These are phyloP conservation scores for Engraulis encrasicolus DNA, from an alignment of 2,113 vertebrate species.

Conservation along the genomic window DNA sequence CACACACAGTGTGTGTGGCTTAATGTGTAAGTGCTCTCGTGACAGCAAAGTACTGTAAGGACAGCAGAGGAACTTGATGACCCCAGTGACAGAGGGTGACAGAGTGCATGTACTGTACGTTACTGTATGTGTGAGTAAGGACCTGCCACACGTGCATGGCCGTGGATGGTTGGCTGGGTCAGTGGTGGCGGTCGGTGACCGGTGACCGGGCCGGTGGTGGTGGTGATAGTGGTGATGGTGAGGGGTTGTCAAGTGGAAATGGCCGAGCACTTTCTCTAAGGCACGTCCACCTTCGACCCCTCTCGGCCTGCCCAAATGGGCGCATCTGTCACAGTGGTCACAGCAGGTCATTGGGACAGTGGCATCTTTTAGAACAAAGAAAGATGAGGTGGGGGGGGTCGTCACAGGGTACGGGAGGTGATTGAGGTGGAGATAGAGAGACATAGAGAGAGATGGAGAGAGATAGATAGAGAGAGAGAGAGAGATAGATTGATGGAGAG, in stretches of 20 bases:
- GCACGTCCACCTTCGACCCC: not conserved
- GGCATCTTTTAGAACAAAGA: not conserved
- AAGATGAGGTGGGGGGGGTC: no score
- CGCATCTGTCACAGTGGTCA: not conserved
- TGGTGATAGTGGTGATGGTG: not conserved
- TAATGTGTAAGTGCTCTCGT: no score
- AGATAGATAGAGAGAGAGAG: slow-evolving; percentile 36
- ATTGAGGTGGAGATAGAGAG: not conserved
- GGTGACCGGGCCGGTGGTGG: not conserved
- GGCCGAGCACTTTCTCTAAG: not conserved
- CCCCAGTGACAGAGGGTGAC: no score
- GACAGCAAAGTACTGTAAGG: no score
- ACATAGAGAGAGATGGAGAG: not conserved
- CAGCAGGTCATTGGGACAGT: not conserved
- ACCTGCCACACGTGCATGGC: no score
- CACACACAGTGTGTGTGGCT: no score
- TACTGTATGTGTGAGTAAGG: no score
- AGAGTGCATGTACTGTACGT: no score
- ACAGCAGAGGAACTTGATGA: no score
- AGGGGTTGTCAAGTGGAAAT: not conserved
- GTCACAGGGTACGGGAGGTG: not conserved
- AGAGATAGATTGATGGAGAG: slow-evolving; percentile 26
- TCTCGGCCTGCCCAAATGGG: not conserved
- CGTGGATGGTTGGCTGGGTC: not conserved
- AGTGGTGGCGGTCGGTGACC: not conserved